These are phyloP conservation scores for Callopanchax toddi DNA, from an alignment of 2,113 vertebrate species.

Conservation along the genomic window DNA sequence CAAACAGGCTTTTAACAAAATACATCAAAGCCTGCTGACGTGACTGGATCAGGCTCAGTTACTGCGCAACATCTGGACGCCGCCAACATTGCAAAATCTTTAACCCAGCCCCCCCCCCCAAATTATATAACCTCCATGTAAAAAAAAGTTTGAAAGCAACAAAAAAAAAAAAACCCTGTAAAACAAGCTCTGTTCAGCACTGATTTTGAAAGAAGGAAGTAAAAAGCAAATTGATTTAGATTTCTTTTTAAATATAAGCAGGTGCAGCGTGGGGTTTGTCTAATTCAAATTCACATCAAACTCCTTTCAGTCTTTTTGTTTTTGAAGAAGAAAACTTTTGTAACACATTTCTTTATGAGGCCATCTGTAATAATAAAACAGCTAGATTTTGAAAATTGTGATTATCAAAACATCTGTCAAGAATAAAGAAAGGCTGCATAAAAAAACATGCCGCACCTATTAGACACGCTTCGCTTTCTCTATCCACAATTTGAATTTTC, in stretches of 20 bases:
- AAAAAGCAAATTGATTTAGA: too few relatives aligned
- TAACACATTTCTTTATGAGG: too few relatives aligned
- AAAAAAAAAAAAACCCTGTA: neutral
- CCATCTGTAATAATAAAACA: too few relatives aligned
- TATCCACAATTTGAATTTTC: neutral
- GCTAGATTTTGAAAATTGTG: too few relatives aligned
- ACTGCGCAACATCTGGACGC: neutral
- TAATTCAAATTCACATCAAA: too few relatives aligned
- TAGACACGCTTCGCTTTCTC: neutral
- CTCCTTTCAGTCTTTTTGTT: too few relatives aligned
- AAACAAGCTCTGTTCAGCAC: neutral
- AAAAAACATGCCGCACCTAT: neutral
- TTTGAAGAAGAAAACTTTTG: too few relatives aligned
- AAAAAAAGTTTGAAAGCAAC: too few relatives aligned
- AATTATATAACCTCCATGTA: neutral
- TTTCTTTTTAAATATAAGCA: too few relatives aligned
- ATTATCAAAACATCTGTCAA: neutral
- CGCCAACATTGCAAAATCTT: conserved; percentile 5
- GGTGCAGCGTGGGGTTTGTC: too few relatives aligned
- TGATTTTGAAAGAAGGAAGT: neutral
- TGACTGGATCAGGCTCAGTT: neutral
- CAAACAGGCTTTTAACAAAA: conserved; percentile 6
- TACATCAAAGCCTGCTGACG: neutral
- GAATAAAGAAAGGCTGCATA: neutral
- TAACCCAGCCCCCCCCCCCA: neutral